phyloP scores from a whole-genome alignment of 2,113 vertebrate species.

The Grammomys surdaster region DNA sequence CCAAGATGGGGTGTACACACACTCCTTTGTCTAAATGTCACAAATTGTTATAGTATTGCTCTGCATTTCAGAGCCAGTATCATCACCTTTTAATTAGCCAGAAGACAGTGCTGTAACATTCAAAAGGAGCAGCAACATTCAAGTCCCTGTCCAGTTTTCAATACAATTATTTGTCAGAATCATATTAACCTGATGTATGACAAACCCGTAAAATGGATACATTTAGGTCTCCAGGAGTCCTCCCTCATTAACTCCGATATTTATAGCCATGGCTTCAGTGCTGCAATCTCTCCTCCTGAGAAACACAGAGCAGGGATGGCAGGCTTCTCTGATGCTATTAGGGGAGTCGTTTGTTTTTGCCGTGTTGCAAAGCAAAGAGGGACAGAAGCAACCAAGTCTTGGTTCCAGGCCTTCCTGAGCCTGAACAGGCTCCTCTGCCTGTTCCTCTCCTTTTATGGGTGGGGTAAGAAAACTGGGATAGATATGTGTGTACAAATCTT shows the following conservation, averaged over 20 bases:
- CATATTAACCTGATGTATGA: slow-evolving; percentile 83
- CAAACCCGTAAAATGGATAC: slow-evolving; percentile 80
- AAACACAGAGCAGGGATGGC: slow-evolving; percentile 42
- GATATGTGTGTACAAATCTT: slow-evolving; percentile 14
- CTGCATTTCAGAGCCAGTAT: slow-evolving; percentile 23
- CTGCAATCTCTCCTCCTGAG: slow-evolving; percentile 37
- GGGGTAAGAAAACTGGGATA: neutral
- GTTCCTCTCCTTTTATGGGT: neutral
- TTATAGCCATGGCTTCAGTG: slow-evolving; percentile 66
- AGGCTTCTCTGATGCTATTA: slow-evolving; percentile 38
- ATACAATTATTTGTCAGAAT: slow-evolving; percentile 80
- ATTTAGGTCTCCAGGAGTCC: slow-evolving; percentile 79
- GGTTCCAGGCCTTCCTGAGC: neutral
- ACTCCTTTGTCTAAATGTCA: slow-evolving; percentile 70
- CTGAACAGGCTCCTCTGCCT: neutral
- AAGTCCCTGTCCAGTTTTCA: slow-evolving; percentile 70
- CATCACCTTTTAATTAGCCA: slow-evolving; percentile 72
- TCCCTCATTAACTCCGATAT: slow-evolving; percentile 79
- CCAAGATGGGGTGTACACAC: neutral
- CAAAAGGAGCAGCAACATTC: slow-evolving; percentile 63
- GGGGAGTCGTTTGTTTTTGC: slow-evolving; percentile 57
- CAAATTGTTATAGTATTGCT: slow-evolving; percentile 58
- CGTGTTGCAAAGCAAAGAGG: neutral
- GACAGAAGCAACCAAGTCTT: neutral
- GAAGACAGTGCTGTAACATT: slow-evolving; percentile 62